These are phyloP conservation scores for Drosophila pseudotalamancana DNA, from an alignment of 2,888 invertebrate genomes.

Conservation along the genomic window DNA sequence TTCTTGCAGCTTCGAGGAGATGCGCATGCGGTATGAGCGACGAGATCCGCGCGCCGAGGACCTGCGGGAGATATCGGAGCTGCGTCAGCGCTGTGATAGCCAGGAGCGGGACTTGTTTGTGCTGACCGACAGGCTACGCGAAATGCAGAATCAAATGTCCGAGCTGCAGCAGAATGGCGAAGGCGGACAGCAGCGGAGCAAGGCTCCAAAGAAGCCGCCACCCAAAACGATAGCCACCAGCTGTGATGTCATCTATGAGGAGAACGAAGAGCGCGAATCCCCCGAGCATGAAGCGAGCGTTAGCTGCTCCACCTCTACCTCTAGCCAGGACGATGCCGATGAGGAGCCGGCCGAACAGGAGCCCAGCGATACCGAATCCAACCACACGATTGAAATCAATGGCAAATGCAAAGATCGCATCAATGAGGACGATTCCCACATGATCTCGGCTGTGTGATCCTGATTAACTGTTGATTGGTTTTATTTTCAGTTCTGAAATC, in stretches of 20 bases:
- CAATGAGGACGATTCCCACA: conserved; percentile 76
- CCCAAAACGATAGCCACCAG: conserved; percentile 83
- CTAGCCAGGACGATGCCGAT: conserved; percentile 33
- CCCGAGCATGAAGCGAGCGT: conserved; percentile 53
- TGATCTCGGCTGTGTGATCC: conserved; percentile 77
- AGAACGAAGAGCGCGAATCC: conserved; percentile 82
- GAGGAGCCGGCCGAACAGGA: conserved; percentile 54
- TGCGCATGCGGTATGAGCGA: conserved; percentile 86
- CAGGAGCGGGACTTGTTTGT: conserved; percentile 86
- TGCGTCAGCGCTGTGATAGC: conserved; percentile 86
- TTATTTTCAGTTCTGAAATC: too few relatives aligned
- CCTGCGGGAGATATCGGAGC: conserved; percentile 85
- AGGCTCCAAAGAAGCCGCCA: conserved; percentile 81
- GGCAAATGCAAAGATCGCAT: conserved; percentile 62
- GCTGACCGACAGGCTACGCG: conserved; percentile 86
- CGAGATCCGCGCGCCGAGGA: conserved; percentile 86
- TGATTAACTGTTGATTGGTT: too few relatives aligned
- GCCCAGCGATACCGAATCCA: conserved; percentile 65
- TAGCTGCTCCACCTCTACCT: conserved; percentile 11
- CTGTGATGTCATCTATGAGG: conserved; percentile 84
- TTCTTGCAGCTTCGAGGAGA: conserved; percentile 86
- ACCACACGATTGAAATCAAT: conserved; percentile 65
- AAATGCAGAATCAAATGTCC: conserved; percentile 85
- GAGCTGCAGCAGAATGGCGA: conserved; percentile 74
- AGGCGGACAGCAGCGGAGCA: conserved; percentile 35